Base-by-base conservation (phyloP, 2,113 vertebrate species). In the Psettodes erumei region DNA sequence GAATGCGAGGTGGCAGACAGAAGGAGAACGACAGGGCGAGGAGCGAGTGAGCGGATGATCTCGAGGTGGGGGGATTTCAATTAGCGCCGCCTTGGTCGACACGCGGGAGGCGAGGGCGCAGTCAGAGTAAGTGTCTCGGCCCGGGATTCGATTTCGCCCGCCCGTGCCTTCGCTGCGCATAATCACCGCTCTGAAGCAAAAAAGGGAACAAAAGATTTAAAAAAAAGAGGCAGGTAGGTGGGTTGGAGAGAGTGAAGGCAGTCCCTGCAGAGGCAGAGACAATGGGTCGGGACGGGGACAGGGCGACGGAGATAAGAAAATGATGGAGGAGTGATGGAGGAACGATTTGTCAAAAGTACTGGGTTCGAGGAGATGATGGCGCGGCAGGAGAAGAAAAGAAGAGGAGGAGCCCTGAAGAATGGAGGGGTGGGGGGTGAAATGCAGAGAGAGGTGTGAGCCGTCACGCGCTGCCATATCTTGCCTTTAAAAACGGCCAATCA, bases 51-150 rank as follows among this genome's bases (percentile, higher is more conserved):
- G 59, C 58, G 33, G 77, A 75, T 69, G 66, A 79, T 82, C 79
- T 85, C n/a, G n/a, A n/a, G n/a, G n/a, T n/a, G n/a, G n/a, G n/a
- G n/a, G 83, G 79, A 90, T 92, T 86, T 88, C 82, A 90, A 85
- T 86, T 71, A 64, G 54, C 7, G 23, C 55, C 2, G 35, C 78
- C 78, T 86, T 87, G 76, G 81, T 86, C 90, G 86, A 86, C 59
- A 75, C 67, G 71, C 54, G 42, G 30, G 50, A 75, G 62, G 21
- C 15, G 45, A 60, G 48, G 37, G 38, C 59, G 72, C 69, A 77
- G 71, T 78, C 18, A 55, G 79, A 85, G 70, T 68, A 64, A 82
- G 77, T 76, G 77, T 70, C 54, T 76, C 69, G 59, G 76, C 30
- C n/a, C 70, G 45, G 65, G 83, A 86, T 84, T 82, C 71, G 70